Percentiles rank a stretch among this genome's conserved stretches.
These are phyloP conservation scores for Procambarus clarkii DNA, from an alignment of 1,140 invertebrate species.

Conservation along the genomic window DNA sequence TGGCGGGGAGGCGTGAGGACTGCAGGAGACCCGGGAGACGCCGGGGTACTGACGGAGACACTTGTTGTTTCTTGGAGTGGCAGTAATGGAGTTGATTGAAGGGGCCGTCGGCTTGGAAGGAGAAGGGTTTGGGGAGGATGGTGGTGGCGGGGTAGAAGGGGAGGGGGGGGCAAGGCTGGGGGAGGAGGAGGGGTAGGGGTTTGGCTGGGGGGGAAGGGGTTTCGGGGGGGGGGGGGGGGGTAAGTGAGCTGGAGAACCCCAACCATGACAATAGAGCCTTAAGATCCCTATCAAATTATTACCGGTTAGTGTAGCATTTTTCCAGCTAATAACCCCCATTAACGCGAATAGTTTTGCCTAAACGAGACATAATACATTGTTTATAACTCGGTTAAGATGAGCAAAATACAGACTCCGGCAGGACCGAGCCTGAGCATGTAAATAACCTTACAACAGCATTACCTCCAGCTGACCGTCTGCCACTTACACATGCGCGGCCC, in stretches of 20 bases:
- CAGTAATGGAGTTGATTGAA: not conserved
- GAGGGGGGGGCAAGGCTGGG: not conserved
- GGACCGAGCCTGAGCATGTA: conserved; percentile 13
- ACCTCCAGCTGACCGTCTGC: not conserved
- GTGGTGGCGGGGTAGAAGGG: not conserved
- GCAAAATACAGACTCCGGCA: conserved; percentile 13
- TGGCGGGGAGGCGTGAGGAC: not conserved
- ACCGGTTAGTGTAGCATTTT: conserved; percentile 5
- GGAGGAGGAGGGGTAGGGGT: not conserved
- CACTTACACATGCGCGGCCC: conserved; percentile 1
- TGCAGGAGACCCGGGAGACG: too few relatives aligned
- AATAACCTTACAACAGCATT: conserved; percentile 30
- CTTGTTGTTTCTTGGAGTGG: not conserved
- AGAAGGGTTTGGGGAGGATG: not conserved
- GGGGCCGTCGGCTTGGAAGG: not conserved
- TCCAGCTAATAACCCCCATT: conserved; percentile 17
- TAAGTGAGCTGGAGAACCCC: conserved; percentile 3
- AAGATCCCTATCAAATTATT: conserved; percentile 36
- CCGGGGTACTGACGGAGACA: not conserved
- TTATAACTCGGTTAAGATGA: conserved; percentile 30
- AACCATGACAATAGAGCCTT: conserved; percentile 4
- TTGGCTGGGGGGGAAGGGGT: not conserved
- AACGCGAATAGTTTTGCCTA: conserved; percentile 42
- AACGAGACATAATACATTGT: conserved; percentile 38
- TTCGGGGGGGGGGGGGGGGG: not conserved